Evolutionary conservation across 2,888 invertebrate genomes (phyloP).

Genomic region (Acleris cristana): DNA sequence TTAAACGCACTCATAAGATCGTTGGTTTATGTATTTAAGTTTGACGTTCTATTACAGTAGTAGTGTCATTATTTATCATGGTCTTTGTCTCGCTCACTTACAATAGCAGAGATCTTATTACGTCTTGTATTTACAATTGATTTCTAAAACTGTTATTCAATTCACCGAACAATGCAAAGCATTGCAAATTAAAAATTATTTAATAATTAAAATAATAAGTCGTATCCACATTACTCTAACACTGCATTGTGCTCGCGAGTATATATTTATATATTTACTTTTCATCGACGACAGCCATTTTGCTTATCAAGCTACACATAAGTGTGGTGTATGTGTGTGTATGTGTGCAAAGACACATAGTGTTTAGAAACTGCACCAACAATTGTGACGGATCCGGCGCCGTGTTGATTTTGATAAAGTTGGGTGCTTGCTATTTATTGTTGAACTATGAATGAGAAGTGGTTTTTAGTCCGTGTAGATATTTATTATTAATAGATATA

Average conservation of each 20-base stretch:
- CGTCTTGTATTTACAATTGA: too few species aligned
- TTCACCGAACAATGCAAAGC: too few species aligned
- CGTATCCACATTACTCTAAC: conserved; percentile 51
- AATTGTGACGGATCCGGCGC: conserved; percentile 34
- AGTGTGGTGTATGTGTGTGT: conserved; percentile 40
- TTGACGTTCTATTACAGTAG: too few species aligned
- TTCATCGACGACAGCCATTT: conserved; percentile 75
- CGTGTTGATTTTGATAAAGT: conserved; percentile 37
- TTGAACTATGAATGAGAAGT: neutral
- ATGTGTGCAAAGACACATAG: conserved; percentile 40
- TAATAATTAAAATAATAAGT: neutral
- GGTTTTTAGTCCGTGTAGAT: neutral
- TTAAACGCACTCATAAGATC: too few species aligned
- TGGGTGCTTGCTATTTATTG: conserved; percentile 4
- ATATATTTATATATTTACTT: conserved; percentile 77
- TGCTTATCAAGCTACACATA: conserved; percentile 63
- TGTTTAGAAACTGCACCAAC: conserved; percentile 35
- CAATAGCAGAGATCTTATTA: too few species aligned
- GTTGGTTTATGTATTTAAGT: too few species aligned
- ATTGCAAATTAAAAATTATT: too few species aligned
- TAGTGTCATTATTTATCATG: too few species aligned
- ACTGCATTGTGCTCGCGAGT: conserved; percentile 58
- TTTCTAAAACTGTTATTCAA: too few species aligned
- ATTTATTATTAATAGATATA: too few species aligned
- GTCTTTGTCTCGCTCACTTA: too few species aligned